Conservation (phyloP, 1,140 invertebrate genomes). For the Bombus fervidus region DNA sequence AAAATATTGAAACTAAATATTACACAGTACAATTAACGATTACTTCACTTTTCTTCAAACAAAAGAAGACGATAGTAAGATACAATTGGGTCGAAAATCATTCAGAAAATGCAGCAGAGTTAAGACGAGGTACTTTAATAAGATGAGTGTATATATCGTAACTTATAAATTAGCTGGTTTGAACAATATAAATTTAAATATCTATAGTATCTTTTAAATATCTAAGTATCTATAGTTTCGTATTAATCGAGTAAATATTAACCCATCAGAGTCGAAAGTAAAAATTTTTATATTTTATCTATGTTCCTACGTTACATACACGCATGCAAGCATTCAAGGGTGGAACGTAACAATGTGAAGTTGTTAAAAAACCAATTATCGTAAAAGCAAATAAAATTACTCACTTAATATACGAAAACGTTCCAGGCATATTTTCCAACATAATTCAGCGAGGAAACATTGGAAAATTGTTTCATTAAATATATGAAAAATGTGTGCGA, state of each 20-base stretch:
- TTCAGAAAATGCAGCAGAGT: no score
- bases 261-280: background rate
- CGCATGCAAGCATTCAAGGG: background rate
- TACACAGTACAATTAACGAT: no score
- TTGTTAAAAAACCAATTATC: slow-evolving; percentile 17
- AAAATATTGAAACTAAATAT: background rate
- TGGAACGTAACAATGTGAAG: background rate
- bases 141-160: background rate
- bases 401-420: background rate
- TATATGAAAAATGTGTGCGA: background rate
- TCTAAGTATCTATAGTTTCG: no score
- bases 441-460: background rate
- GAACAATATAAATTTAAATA: background rate
- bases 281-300: background rate
- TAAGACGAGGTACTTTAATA: background rate
- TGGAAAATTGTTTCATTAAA: background rate
- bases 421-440: background rate
- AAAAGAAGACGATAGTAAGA: background rate
- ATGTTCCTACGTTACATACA: background rate
- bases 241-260: background rate
- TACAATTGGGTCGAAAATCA: background rate
- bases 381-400: slow-evolving; percentile 15
- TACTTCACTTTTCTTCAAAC: background rate
- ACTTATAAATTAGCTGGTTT: background rate
- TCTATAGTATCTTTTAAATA: background rate